phyloP scores from a whole-genome alignment of 2,888 invertebrate species.

The Drosophila emarginata region DNA sequence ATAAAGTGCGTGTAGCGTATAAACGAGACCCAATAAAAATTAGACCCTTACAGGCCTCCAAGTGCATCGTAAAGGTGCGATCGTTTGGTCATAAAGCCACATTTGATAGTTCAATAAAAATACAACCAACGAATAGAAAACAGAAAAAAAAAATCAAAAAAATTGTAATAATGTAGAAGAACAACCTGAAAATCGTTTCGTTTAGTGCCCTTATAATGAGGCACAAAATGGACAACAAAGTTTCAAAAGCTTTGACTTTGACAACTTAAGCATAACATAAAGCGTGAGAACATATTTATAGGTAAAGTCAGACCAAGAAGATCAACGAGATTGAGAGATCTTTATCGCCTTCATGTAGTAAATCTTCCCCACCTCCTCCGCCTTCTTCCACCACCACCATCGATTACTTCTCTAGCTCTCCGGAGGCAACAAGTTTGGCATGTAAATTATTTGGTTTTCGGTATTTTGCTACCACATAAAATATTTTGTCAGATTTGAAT shows the following conservation, averaged over 20 bases:
- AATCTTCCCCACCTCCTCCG: slow-evolving; percentile 49
- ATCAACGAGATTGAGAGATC: slow-evolving; percentile 48
- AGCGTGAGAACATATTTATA: slow-evolving; percentile 68
- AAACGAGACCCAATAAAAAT: slow-evolving; percentile 61
- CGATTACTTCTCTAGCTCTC: background rate
- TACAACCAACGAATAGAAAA: background rate
- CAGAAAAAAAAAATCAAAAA: background rate
- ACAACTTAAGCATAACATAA: slow-evolving; percentile 63
- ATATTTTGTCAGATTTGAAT: slow-evolving; percentile 34
- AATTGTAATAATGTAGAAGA: slow-evolving; percentile 31
- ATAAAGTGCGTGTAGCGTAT: slow-evolving; percentile 53
- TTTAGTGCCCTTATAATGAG: slow-evolving; percentile 67
- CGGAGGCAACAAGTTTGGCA: slow-evolving; percentile 31
- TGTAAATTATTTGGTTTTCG: slow-evolving; percentile 34
- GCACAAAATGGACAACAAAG: slow-evolving; percentile 68
- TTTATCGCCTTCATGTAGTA: slow-evolving; percentile 58
- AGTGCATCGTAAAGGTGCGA: slow-evolving; percentile 32
- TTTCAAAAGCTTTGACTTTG: slow-evolving; percentile 36
- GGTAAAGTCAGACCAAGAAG: slow-evolving; percentile 26
- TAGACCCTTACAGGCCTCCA: slow-evolving; percentile 30
- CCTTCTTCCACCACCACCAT: too few species aligned
- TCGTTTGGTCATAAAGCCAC: slow-evolving; percentile 58
- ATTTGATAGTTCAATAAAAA: slow-evolving; percentile 70
- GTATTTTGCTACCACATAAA: slow-evolving; percentile 16
- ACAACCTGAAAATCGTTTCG: slow-evolving; percentile 13